A percentile compares a stretch with the other conserved stretches of the same genome.
Conservation (phyloP, 2,888 invertebrate species). For the Pyrrhosoma nymphula region DNA sequence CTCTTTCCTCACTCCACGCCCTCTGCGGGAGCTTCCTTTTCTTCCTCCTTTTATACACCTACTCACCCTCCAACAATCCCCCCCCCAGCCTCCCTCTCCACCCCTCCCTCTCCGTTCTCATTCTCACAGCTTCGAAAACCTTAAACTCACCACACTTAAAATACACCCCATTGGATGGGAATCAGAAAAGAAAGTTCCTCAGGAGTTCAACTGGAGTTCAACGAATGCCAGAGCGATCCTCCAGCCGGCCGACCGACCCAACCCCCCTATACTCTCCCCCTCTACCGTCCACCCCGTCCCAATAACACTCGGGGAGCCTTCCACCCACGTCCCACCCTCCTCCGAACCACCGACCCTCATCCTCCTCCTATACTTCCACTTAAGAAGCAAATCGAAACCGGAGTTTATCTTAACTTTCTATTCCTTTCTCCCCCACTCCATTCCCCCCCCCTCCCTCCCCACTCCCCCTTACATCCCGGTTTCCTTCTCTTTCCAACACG, state of each 20-base stretch:
- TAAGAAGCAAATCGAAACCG: conserved; percentile 64
- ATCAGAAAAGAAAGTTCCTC: conserved; percentile 56
- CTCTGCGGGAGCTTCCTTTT: not conserved
- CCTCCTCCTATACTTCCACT: conserved; percentile 43
- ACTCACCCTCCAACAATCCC: not conserved
- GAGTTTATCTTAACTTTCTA: conserved; percentile 63
- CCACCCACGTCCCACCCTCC: not conserved
- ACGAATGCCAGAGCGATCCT: conserved; percentile 25
- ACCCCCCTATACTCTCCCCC: not conserved
- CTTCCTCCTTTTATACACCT: not conserved
- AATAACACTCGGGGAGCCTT: not conserved
- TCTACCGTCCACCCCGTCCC: not conserved
- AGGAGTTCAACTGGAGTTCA: conserved; percentile 60
- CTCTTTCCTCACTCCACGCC: not conserved
- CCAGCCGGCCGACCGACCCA: not conserved
- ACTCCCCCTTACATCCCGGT: not conserved
- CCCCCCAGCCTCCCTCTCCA: not conserved
- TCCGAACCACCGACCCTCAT: not conserved
- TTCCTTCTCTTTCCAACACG: no score
- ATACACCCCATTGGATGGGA: conserved; percentile 58
- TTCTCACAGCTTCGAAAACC: conserved; percentile 55
- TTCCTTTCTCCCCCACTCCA: not conserved
- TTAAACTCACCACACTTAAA: conserved; percentile 60
- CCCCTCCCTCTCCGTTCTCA: not conserved
- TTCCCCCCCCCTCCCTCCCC: not conserved